Evolutionary conservation across 2,797 vertebrate species (phyloP).

Genomic region (Poecilia velifera): DNA sequence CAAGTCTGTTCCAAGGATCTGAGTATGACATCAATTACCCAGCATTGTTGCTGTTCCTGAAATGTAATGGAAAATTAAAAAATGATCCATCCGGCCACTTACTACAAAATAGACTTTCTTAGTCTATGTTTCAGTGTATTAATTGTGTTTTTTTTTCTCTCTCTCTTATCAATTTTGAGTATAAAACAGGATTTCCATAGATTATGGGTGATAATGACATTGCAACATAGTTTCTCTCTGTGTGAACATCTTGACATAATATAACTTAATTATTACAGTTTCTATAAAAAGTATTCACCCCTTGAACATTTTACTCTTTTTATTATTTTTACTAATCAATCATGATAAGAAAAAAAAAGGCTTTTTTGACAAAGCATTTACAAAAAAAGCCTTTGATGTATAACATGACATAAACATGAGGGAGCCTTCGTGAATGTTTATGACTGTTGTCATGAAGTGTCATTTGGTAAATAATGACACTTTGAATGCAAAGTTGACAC

Average conservation of each 20-base stretch:
- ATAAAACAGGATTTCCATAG: slow-evolving; percentile 59
- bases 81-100: background rate
- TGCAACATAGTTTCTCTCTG: slow-evolving; percentile 42
- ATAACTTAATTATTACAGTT: background rate
- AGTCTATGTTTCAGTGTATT: background rate
- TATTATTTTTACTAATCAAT: too few species aligned
- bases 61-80: background rate
- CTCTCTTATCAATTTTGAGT: slow-evolving; percentile 46
- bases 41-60: background rate
- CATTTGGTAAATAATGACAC: too few species aligned
- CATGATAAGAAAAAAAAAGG: too few species aligned
- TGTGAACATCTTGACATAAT: slow-evolving; percentile 41
- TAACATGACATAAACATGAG: too few species aligned
- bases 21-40: background rate
- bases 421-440: too few species aligned
- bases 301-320: too few species aligned
- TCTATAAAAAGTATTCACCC: too few species aligned
- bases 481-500: too few species aligned
- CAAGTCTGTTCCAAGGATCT: background rate
- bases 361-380: too few species aligned
- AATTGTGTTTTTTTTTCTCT: slow-evolving; percentile 33
- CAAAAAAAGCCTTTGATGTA: too few species aligned
- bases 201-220: slow-evolving; percentile 33
- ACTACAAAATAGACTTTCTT: background rate
- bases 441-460: too few species aligned